A percentile compares a stretch with the other conserved stretches of the same genome.
These are phyloP conservation scores for Oreochromis aureus DNA, from an alignment of 2,113 vertebrate species.

Conservation along the genomic window DNA sequence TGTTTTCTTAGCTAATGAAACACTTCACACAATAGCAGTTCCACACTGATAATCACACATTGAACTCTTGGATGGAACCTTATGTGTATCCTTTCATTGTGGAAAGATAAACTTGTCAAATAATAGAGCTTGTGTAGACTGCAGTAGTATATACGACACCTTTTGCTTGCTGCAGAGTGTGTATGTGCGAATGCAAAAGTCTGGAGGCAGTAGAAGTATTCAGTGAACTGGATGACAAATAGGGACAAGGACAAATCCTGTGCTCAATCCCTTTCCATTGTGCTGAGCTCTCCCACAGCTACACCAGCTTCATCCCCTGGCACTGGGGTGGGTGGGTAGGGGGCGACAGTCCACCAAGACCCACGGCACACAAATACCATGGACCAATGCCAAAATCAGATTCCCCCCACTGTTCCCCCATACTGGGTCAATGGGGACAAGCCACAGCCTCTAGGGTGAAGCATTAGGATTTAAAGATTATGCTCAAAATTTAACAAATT, in stretches of 20 bases:
- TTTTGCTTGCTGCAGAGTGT: neutral
- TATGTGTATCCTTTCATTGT: neutral
- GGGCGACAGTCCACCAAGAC: neutral
- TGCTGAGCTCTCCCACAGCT: slow-evolving; percentile 33
- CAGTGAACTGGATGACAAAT: slow-evolving; percentile 47
- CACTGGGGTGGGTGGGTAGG: neutral
- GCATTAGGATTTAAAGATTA: neutral
- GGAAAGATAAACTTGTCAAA: neutral
- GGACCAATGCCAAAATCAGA: slow-evolving; percentile 2
- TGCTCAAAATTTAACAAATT: neutral
- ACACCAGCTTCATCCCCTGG: slow-evolving; percentile 10
- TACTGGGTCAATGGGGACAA: neutral
- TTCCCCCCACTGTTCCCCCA: neutral
- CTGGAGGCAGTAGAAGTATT: neutral
- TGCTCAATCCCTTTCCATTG: slow-evolving; percentile 32
- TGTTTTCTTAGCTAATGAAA: neutral
- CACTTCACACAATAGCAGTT: neutral
- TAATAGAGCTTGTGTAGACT: neutral
- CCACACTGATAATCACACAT: neutral
- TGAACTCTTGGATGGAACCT: neutral
- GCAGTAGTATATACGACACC: neutral
- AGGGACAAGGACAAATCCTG: slow-evolving; percentile 50
- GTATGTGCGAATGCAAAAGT: neutral
- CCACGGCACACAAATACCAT: slow-evolving; percentile 29
- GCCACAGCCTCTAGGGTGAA: neutral